Conservation (phyloP, 2,797 vertebrate species). For the Gymnocypris eckloni region DNA sequence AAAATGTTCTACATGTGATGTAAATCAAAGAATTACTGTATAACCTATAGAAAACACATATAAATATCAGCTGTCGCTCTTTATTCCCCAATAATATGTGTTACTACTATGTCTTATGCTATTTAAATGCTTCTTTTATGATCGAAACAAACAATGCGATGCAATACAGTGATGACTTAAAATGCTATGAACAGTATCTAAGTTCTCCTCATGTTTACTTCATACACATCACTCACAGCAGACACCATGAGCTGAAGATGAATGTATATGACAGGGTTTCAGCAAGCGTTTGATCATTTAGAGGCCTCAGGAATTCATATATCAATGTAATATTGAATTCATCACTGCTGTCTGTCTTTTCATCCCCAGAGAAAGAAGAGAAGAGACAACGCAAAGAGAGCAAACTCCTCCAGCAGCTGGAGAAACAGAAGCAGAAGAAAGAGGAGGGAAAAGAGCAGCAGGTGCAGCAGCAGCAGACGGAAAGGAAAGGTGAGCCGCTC, state of each 20-base stretch:
- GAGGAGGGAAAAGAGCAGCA: conserved; percentile 63
- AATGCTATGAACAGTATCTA: not conserved
- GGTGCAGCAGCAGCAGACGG: conserved; percentile 68
- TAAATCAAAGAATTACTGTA: not conserved
- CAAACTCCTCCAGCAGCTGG: conserved; percentile 85
- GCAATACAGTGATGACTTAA: not conserved
- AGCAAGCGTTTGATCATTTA: not conserved
- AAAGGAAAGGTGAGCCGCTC: conserved; percentile 68
- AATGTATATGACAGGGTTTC: no score
- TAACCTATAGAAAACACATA: not conserved
- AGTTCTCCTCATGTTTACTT: not conserved
- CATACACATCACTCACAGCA: not conserved
- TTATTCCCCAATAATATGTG: not conserved
- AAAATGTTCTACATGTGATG: not conserved
- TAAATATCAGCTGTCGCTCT: not conserved
- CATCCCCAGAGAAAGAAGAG: conserved; percentile 83
- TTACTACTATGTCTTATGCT: not conserved
- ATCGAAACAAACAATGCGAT: not conserved
- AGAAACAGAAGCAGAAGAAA: conserved; percentile 80
- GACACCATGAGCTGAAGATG: not conserved
- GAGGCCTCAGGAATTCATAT: not conserved
- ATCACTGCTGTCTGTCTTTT: conserved; percentile 22
- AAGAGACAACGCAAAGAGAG: conserved; percentile 84
- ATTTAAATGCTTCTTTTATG: not conserved
- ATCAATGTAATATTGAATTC: not conserved